Evolutionary conservation across 2,113 vertebrate genomes (phyloP).

Genomic region (Aramus guarauna): DNA sequence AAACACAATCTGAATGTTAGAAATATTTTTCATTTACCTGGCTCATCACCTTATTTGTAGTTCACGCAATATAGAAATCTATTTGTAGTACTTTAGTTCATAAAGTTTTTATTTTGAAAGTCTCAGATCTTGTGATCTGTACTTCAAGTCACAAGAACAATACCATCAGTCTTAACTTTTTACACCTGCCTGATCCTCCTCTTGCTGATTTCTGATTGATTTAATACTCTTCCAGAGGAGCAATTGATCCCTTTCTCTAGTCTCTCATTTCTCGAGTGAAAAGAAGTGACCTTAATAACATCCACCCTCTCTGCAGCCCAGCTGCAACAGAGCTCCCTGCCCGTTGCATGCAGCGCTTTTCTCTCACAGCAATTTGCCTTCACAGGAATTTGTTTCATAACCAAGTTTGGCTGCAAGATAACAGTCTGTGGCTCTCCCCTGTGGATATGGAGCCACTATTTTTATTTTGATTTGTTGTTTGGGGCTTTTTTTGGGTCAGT

Average conservation of each 20-base stretch:
- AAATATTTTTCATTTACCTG: background rate
- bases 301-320: background rate
- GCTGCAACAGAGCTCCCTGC: background rate
- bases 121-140: background rate
- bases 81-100: background rate
- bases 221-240: background rate
- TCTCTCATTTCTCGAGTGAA: background rate
- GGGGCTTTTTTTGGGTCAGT: background rate
- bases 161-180: background rate
- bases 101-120: background rate
- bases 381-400: background rate
- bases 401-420: background rate
- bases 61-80: background rate
- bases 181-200: background rate
- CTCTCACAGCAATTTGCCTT: background rate
- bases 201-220: background rate
- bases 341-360: background rate
- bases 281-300: background rate
- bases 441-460: background rate
- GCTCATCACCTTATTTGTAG: background rate
- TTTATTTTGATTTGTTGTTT: constrained; percentile 4
- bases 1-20: background rate
- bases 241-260: background rate
- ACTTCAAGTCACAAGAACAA: background rate
- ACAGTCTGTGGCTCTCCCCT: background rate